Base-by-base conservation (phyloP, 2,113 vertebrate species). In the Ovibos moschatus region DNA sequence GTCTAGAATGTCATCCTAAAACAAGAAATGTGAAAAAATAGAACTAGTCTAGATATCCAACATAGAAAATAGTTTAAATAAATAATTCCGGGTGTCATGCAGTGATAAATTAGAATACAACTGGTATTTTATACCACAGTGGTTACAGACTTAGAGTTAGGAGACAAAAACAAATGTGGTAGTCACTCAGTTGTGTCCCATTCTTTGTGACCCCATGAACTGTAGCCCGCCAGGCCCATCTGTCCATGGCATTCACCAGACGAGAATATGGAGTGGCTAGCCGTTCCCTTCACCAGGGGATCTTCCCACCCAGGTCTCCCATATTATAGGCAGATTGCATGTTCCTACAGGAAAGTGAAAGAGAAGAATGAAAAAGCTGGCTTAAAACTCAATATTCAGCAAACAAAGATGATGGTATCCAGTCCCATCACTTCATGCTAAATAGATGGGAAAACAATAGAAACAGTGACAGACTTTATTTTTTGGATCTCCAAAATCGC, bases 161-260 rank as follows among this genome's bases (percentile, higher is more conserved):
- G 33, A 82, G 28, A 17, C 5, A 45, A 95, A 91, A 91, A 28
- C 12, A 87, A 87, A 21, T 71, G n/a, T 36, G 33, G n/a, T 67
- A 67, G 64, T 36, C 64, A 36, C 8, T 67, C 33, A 36, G 8
- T 21, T 67, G 33, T 67, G 8, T 36, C 33, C 64, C 19, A 5
- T 21, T 67, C 64, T 67, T 36, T 36, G 64, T n/a, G 30, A 36
- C 33, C 17, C 33, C n/a, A 36, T 71, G n/a, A 17, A 71, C 4
- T 19, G 4, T 36, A 71, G n/a, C n/a, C 16, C 0, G 0, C 64
- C n/a, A 71, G n/a, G 64, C 13, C 7, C 64, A 17, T 36, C 64
- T 71, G n/a, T 71, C 64, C n/a, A 36, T 71, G n/a, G n/a, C 16
- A 71, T 36, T 71, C 64, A n/a, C 17, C 64, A 64, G 30, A n/a